Conservation (phyloP, 2,113 vertebrate genomes). For the Alethe castanea region DNA sequence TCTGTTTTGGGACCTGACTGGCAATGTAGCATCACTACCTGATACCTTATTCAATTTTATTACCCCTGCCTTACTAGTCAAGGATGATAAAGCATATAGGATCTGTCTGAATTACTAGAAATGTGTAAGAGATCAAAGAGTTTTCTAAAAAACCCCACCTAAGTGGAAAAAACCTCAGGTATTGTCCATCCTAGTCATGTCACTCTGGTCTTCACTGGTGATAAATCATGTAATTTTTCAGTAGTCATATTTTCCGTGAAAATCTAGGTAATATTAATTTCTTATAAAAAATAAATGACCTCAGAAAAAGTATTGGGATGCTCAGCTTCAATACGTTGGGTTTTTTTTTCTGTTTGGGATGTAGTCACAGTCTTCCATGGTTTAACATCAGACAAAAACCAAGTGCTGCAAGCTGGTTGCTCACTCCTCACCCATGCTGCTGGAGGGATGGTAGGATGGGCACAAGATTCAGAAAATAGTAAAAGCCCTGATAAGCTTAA, state of each 20-base stretch:
- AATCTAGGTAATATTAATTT: background rate
- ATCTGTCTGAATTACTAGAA: background rate
- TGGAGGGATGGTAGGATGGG: background rate
- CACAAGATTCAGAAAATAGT: background rate
- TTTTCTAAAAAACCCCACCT: background rate
- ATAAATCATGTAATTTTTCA: background rate
- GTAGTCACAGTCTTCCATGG: fast-evolving
- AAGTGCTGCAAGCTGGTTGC: background rate
- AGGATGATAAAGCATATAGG: background rate
- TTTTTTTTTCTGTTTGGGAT: background rate
- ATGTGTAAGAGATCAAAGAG: background rate
- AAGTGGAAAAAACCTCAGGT: fast-evolving
- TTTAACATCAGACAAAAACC: background rate
- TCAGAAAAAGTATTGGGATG: background rate
- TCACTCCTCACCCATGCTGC: background rate
- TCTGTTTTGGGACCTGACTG: background rate
- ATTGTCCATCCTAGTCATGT: background rate
- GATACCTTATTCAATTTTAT: background rate
- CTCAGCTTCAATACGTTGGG: background rate
- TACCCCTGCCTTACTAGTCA: background rate
- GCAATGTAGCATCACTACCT: background rate
- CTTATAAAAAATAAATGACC: background rate
- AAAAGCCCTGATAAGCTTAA: background rate
- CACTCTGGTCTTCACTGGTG: background rate
- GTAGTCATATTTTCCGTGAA: background rate